Evolutionary conservation across 1,140 invertebrate genomes (phyloP).

Genomic region (Parasteatoda tepidariorum): DNA sequence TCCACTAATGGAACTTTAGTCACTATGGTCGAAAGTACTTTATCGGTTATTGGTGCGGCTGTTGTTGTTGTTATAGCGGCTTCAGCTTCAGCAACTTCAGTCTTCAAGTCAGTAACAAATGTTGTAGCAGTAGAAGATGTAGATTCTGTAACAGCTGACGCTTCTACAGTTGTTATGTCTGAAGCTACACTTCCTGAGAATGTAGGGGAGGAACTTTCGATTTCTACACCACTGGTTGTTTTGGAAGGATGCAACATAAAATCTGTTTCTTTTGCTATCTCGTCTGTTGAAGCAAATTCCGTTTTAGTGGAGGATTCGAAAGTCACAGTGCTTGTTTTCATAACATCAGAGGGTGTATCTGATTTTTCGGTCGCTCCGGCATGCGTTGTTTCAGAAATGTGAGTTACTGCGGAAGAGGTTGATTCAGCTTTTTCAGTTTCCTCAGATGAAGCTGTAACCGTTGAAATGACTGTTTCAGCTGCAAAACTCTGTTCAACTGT

Average conservation of each 20-base stretch:
- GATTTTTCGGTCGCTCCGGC: too few species aligned
- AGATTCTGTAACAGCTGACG: slow-evolving; percentile 15
- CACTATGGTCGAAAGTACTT: not conserved
- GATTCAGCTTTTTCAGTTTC: not conserved
- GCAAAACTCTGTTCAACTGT: too few species aligned
- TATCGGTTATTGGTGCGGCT: not conserved
- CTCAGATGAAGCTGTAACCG: not conserved
- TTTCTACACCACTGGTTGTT: not conserved
- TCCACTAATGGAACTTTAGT: not conserved
- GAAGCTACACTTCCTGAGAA: slow-evolving; percentile 59
- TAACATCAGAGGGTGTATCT: not conserved
- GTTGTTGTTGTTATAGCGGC: not conserved
- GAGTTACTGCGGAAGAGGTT: not conserved
- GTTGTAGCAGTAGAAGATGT: slow-evolving; percentile 47
- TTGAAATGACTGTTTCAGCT: not conserved
- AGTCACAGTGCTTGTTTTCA: too few species aligned
- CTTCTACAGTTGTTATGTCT: slow-evolving; percentile 2
- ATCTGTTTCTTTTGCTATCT: not conserved
- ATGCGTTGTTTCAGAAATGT: not conserved
- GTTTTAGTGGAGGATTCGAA: too few species aligned
- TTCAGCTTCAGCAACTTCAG: slow-evolving; percentile 50
- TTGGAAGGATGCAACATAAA: not conserved
- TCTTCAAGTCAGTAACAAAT: not conserved
- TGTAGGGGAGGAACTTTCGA: not conserved
- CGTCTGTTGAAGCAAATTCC: not conserved